Conservation (phyloP, 2,888 invertebrate genomes). For the Dexiosoma caninum region DNA sequence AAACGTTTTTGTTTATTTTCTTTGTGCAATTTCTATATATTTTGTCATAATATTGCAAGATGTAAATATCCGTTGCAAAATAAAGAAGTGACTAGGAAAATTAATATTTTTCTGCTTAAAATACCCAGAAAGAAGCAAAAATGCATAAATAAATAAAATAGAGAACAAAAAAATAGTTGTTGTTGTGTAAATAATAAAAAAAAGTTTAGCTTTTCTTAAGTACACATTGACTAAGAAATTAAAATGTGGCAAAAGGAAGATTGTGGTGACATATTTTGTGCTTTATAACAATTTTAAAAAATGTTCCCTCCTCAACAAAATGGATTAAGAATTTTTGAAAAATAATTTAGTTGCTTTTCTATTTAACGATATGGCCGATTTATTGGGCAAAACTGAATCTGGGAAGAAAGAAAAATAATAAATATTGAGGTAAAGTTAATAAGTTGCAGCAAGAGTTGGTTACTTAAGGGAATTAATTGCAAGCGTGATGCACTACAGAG, state of each 20-base stretch:
- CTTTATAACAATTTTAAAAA: conserved; percentile 2
- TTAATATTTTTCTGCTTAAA: conserved; percentile 57
- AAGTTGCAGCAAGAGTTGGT: neutral
- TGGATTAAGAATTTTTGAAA: conserved; percentile 6
- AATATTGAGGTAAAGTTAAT: neutral
- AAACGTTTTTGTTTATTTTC: conserved; percentile 9
- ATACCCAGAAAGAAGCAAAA: conserved; percentile 4
- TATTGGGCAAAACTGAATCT: conserved; percentile 15
- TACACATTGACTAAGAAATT: conserved; percentile 2
- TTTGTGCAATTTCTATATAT: neutral
- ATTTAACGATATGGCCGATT: conserved; percentile 21
- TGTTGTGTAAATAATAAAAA: conserved; percentile 35
- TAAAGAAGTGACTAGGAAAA: conserved; percentile 48
- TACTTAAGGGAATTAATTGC: neutral
- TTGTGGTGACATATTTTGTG: neutral
- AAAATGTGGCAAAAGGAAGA: neutral
- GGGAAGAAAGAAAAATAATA: neutral
- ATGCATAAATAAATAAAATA: neutral
- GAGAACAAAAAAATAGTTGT: neutral
- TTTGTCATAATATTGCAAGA: conserved; percentile 57
- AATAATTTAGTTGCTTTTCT: neutral
- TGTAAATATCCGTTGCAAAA: conserved; percentile 48
- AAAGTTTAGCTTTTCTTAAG: conserved; percentile 35
- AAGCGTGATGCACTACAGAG: no score
- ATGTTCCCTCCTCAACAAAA: conserved; percentile 15